Base-by-base conservation (phyloP, 1,140 invertebrate genomes). In the Globodera rostochiensis region DNA sequence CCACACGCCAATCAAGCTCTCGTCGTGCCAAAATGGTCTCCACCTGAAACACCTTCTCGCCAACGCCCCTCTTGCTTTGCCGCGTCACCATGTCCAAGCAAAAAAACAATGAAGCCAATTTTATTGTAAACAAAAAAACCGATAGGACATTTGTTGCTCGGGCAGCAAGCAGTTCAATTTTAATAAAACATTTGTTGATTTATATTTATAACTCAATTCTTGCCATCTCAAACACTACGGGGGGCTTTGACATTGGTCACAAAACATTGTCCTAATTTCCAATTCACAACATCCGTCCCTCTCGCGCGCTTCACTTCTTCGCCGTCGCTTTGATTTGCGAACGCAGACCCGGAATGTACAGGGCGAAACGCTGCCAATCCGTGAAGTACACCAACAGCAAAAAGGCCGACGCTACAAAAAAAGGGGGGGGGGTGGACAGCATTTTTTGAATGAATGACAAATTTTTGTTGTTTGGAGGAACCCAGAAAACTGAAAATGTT, bases 321-420 rank as follows among this genome's bases (percentile, higher is more conserved):
- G 53, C 25, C 11, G 66, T 6, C 3, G 60, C n/a, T 19, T 66
- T 66, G 46, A 69, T 5, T 60, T 66, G 19, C 45, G 74, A 76
- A 15, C 45, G 49, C 45, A 76, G n/a, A n/a, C 57, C 49, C 1
- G 77, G 77, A 69, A 78, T 78, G 13, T 36, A 69, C 49, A 45
- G 53, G 11, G 25, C 77, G 49, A 78, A 78, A 13, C 53, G 53
- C 9, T 47, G 45, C 77, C 77, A 78, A 47, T 78, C 77, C 19
- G 64, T 47, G 25, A 78, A 25, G 50, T 78, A 78, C 4, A 78
- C 77, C 4, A 70, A 21, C 60, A 78, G 11, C 19, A 78, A 46
- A 46, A 78, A 78, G 19, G 66, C 57, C 36, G 74, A 79, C 11
- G 25, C 74, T 76, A 15, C 19, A 76, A 74, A 49, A n/a, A 3